A percentile compares a stretch with the other conserved stretches of the same genome.
phyloP scores from a whole-genome alignment of 53 echinoderm and acorn worm species.

The Glandiceps talaboti region DNA sequence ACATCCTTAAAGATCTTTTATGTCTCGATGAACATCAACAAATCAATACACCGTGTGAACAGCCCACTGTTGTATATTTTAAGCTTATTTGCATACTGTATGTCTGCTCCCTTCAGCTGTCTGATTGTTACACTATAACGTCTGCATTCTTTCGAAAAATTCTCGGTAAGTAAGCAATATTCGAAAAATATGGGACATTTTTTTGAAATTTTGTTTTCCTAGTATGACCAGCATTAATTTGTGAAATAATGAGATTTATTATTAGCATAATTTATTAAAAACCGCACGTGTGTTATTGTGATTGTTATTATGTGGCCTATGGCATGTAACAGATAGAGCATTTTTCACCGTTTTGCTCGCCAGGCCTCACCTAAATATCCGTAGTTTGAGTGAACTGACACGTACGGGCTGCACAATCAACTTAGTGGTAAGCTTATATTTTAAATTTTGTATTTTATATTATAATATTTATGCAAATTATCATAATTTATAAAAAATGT shows the following conservation, averaged over 20 bases:
- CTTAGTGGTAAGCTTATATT: background rate
- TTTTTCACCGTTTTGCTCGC: background rate
- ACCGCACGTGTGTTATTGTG: conserved; percentile 87
- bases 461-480: background rate
- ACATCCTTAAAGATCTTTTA: background rate
- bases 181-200: background rate
- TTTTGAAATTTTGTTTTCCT: background rate
- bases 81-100: background rate
- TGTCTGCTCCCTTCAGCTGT: conserved; percentile 2
- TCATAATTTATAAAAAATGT: background rate
- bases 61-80: background rate
- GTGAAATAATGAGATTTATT: conserved; percentile 51
- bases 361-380: background rate
- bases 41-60: background rate
- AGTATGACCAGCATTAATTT: conserved; percentile 14
- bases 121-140: conserved; percentile 2
- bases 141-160: conserved; percentile 24
- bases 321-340: background rate
- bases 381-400: background rate
- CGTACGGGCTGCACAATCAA: background rate
- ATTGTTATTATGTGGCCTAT: conserved; percentile 34
- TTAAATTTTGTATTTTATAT: background rate
- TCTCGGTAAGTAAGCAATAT: conserved; percentile 12
- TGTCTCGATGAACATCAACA: background rate
- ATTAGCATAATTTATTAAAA: conserved; percentile 99